These are phyloP conservation scores for Chironomus riparius DNA, from an alignment of 2,888 invertebrate genomes.

Conservation along the genomic window DNA sequence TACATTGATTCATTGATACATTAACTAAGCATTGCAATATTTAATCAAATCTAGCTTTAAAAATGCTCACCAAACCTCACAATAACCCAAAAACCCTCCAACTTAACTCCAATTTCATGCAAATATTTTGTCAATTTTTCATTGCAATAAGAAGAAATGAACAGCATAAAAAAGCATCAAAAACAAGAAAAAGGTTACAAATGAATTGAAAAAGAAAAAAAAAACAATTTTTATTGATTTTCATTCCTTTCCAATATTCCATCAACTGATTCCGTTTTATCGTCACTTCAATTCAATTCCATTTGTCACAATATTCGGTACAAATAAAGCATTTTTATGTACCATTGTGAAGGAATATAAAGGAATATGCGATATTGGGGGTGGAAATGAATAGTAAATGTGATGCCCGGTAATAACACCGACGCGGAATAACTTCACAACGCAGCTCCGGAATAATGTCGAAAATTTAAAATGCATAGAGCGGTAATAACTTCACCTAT, in stretches of 20 bases:
- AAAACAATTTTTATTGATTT: constrained; percentile 14
- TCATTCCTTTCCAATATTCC: neutral
- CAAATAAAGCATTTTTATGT: constrained; percentile 12
- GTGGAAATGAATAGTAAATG: no score
- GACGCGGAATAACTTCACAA: no score
- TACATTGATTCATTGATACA: no score
- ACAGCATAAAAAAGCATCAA: neutral
- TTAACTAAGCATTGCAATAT: no score
- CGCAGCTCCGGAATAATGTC: no score
- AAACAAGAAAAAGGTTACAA: constrained; percentile 18
- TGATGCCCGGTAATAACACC: no score
- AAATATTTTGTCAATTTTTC: neutral
- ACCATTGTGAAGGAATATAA: neutral
- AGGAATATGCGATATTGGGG: neutral
- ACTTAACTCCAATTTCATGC: neutral
- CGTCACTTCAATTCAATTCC: constrained; percentile 4
- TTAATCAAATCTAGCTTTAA: no score
- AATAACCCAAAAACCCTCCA: no score
- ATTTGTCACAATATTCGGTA: constrained; percentile 13
- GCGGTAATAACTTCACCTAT: no score
- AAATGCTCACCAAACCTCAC: no score
- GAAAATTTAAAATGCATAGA: no score
- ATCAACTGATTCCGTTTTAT: neutral
- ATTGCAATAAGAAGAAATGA: neutral
- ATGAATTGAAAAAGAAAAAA: constrained; percentile 20